Conservation (phyloP, 2,888 invertebrate species). For the Drosophila seclusa region DNA sequence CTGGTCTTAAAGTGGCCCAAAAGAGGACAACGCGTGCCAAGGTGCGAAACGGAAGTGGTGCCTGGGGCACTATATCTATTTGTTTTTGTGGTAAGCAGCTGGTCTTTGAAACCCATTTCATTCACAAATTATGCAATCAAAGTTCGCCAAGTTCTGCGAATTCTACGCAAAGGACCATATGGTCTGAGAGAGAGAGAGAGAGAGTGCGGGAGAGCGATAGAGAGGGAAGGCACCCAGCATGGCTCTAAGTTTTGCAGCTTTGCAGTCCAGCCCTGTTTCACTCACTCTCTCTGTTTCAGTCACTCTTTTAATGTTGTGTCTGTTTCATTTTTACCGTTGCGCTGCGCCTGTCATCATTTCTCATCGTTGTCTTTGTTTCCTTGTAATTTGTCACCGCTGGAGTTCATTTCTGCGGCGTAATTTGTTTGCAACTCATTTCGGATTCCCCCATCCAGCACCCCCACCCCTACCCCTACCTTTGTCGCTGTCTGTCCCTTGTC, state of each 20-base stretch:
- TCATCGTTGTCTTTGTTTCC: conserved; percentile 69
- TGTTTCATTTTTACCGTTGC: conserved; percentile 61
- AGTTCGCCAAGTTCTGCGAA: conserved; percentile 46
- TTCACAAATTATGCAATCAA: conserved; percentile 68
- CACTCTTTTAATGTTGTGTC: conserved; percentile 29
- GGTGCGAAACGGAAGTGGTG: conserved; percentile 71
- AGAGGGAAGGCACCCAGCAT: conserved; percentile 58
- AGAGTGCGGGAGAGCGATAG: neutral
- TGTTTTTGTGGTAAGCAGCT: conserved; percentile 40
- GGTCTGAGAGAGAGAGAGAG: neutral
- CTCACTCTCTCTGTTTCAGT: conserved; percentile 10
- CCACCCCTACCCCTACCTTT: neutral
- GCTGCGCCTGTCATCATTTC: conserved; percentile 74
- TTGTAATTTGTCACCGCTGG: conserved; percentile 82
- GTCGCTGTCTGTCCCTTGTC: conserved; percentile 4
- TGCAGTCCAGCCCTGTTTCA: conserved; percentile 55
- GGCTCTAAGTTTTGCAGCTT: conserved; percentile 46
- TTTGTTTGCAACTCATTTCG: conserved; percentile 77
- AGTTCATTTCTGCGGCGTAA: conserved; percentile 78
- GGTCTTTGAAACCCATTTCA: conserved; percentile 28
- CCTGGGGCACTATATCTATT: conserved; percentile 13
- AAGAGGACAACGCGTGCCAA: conserved; percentile 69
- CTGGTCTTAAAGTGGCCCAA: conserved; percentile 38
- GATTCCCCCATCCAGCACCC: conserved; percentile 29
- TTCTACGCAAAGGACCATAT: conserved; percentile 13